Conservation (phyloP, 1,140 invertebrate genomes). For the Chymomyza costata region DNA sequence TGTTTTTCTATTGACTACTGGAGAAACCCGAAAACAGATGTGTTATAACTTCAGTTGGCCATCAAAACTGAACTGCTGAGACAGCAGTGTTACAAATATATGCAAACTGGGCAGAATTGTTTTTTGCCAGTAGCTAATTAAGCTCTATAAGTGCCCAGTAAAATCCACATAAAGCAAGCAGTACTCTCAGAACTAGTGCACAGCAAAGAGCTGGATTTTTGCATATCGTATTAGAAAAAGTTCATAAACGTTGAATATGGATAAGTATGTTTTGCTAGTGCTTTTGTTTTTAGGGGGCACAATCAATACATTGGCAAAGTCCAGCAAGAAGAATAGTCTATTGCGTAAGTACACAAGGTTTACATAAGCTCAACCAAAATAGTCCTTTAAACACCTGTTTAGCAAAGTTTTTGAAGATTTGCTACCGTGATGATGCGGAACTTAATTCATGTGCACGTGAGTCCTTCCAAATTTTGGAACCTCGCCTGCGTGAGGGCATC, state of each 20-base stretch:
- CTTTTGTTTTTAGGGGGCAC: constrained; percentile 3
- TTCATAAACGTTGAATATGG: no score
- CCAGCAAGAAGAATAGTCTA: constrained; percentile 10
- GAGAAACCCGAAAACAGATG: constrained; percentile 3
- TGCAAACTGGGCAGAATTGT: constrained; percentile 48
- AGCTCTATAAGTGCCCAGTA: constrained; percentile 48
- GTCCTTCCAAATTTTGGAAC: constrained; percentile 77
- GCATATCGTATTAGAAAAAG: no score
- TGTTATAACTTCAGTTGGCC: constrained; percentile 9
- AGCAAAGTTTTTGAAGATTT: constrained; percentile 82
- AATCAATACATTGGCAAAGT: not conserved
- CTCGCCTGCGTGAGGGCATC: constrained; percentile 78
- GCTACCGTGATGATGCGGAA: constrained; percentile 79
- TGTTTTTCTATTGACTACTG: no score
- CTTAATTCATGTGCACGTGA: constrained; percentile 78
- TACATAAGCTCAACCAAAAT: not conserved
- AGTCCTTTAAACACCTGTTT: constrained; percentile 49
- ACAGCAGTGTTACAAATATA: constrained; percentile 61
- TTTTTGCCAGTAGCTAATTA: constrained; percentile 8
- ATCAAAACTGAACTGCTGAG: constrained; percentile 36
- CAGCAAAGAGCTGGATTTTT: no score
- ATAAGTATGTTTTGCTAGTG: no score
- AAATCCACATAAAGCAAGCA: constrained; percentile 24
- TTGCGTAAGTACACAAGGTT: constrained; percentile 43
- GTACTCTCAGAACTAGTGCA: no score